Conservation (phyloP, 2,797 vertebrate species). For the Merluccius polli region DNA sequence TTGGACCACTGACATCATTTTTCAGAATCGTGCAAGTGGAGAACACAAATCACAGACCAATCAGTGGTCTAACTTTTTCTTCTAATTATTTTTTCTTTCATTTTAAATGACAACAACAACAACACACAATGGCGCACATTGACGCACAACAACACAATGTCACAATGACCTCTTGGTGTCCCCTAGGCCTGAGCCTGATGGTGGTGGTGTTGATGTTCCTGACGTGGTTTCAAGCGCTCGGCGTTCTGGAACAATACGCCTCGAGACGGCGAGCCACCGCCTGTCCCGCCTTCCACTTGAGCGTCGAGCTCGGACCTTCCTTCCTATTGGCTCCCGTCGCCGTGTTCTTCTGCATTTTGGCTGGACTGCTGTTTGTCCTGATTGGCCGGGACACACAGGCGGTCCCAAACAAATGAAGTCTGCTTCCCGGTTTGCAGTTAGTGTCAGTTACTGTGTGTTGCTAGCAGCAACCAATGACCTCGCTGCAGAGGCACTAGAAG, state of each 20-base stretch:
- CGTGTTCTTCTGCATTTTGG: slow-evolving; percentile 80
- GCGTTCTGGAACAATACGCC: slow-evolving; percentile 80
- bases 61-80: no score
- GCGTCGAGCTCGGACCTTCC: slow-evolving; percentile 79
- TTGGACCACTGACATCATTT: no score
- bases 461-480: no score
- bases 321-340: slow-evolving; percentile 84
- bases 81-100: no score
- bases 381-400: slow-evolving; percentile 53
- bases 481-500: no score
- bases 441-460: no score
- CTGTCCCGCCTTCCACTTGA: slow-evolving; percentile 75
- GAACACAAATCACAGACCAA: no score
- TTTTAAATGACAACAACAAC: neutral
- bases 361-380: slow-evolving; percentile 80
- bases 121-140: neutral
- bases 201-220: slow-evolving; percentile 82
- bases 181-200: slow-evolving; percentile 27
- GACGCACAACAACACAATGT: neutral
- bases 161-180: neutral
- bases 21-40: no score
- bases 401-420: neutral
- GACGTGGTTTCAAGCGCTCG: slow-evolving; percentile 85
- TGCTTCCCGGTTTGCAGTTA: no score
- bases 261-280: slow-evolving; percentile 58